Evolutionary conservation across 2,797 vertebrate genomes (phyloP).

Genomic region (Notamacropus eugenii): DNA sequence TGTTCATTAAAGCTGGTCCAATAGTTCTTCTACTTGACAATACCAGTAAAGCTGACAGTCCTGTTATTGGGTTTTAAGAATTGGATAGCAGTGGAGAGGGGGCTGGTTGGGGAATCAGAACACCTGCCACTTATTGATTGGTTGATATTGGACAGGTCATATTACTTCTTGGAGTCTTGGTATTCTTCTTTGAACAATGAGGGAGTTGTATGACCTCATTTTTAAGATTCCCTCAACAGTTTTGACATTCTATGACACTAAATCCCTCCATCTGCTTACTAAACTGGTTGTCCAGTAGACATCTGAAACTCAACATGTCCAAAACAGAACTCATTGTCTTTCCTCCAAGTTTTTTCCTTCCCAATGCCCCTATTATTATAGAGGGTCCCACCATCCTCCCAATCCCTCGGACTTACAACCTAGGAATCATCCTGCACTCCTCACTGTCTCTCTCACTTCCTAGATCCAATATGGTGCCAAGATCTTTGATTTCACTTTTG

Average conservation of each 20-base stretch:
- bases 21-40: neutral
- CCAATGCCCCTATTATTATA: too few relatives aligned
- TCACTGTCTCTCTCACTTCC: neutral
- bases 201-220: neutral
- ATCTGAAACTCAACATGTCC: neutral
- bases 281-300: neutral
- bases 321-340: neutral
- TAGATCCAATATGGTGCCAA: neutral
- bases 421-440: neutral
- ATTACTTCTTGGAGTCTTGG: too few relatives aligned
- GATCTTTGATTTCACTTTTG: too few relatives aligned
- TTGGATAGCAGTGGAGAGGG: neutral
- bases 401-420: neutral
- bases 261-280: neutral
- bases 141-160: too few relatives aligned
- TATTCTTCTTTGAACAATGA: too few relatives aligned
- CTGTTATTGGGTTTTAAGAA: neutral
- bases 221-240: neutral
- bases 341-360: too few relatives aligned
- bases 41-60: neutral
- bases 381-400: too few relatives aligned
- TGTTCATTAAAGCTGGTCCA: neutral
- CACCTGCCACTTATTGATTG: too few relatives aligned
- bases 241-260: neutral
- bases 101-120: too few relatives aligned